Conservation (phyloP, 1,140 invertebrate species). For the Pseudomyrmex pallidus region DNA sequence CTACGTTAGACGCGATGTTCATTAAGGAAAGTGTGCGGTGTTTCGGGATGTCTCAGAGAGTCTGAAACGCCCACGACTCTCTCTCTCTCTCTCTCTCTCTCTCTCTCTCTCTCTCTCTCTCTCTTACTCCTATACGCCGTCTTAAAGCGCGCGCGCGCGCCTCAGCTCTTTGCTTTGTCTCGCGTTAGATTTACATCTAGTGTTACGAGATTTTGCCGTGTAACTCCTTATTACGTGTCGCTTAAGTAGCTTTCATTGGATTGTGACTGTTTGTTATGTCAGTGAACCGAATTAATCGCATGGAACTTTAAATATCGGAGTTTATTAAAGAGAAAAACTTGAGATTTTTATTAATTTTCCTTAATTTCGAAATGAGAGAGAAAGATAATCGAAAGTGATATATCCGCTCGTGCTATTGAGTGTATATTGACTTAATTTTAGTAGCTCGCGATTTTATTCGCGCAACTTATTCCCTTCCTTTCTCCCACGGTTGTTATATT, state of each 20-base stretch:
- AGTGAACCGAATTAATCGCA: conserved; percentile 18
- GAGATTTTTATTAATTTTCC: neutral
- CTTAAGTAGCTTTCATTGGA: conserved; percentile 4
- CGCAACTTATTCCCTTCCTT: neutral
- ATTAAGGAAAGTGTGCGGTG: conserved; percentile 67
- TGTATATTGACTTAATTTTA: neutral
- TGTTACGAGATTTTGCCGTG: conserved; percentile 37
- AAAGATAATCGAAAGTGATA: neutral
- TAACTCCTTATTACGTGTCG: conserved; percentile 24
- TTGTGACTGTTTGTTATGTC: neutral
- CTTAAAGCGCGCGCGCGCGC: neutral
- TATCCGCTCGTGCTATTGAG: neutral
- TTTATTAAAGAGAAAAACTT: no score
- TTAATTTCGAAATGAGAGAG: no score
- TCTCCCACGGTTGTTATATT: conserved; percentile 9
- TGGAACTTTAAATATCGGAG: conserved; percentile 1
- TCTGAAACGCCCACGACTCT: conserved; percentile 50
- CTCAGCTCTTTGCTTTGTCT: conserved; percentile 32
- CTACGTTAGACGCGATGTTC: conserved; percentile 59
- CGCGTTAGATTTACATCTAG: conserved; percentile 44
- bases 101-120: neutral
- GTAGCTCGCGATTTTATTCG: conserved; percentile 6
- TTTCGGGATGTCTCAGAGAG: conserved; percentile 56
- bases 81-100: neutral
- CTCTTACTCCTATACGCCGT: neutral